Base-by-base conservation (phyloP, 2,797 vertebrate genomes). In the Lepus oiostolus region DNA sequence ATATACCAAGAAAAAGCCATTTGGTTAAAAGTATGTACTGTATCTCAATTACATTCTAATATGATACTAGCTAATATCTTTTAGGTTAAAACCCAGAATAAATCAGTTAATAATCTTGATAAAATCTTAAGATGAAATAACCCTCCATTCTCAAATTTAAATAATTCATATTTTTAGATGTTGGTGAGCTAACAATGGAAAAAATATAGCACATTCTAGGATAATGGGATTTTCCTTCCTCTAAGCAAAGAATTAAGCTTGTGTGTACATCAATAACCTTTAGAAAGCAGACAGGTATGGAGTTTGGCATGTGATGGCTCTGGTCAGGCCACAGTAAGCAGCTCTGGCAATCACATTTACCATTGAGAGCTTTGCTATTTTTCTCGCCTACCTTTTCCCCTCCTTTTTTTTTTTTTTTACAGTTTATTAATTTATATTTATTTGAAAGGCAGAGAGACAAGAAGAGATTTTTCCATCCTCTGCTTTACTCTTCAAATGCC, bases 71-170 rank as follows among this genome's bases (percentile, higher is more conserved):
- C 50, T 94, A 92, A 71, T 91, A 96, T 93, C 83, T 90, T 90
- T 95, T 63, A 93, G 50, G 65, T 95, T 93, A 96, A 94, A 96
- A 80, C 86, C 80, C 95, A 72, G 75, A 93, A 50, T 96, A 94
- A 96, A 95, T 94, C n/a, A 83, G 21, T 86, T 96, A 95, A 83
- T 93, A 93, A 92, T 95, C 75, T 91, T 87, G 58, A 92, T 79
- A 77, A 47, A 47, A 88, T 89, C 95, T 95, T 80, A 89, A 94
- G 76, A 95, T 84, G 42, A 96, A 96, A 97, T 92, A 97, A 97
- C 26, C 14, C 42, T 94, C 92, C 93, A 80, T 90, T 85, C 76
- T 96, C 90, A 96, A 92, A 94, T 96, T 96, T 96, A 96, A 96
- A 95, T 93, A 94, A 58, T 92, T 84, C 21, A 47, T 90, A 86